These are phyloP conservation scores for Champsocephalus esox DNA, from an alignment of 2,797 vertebrate species.

Conservation along the genomic window DNA sequence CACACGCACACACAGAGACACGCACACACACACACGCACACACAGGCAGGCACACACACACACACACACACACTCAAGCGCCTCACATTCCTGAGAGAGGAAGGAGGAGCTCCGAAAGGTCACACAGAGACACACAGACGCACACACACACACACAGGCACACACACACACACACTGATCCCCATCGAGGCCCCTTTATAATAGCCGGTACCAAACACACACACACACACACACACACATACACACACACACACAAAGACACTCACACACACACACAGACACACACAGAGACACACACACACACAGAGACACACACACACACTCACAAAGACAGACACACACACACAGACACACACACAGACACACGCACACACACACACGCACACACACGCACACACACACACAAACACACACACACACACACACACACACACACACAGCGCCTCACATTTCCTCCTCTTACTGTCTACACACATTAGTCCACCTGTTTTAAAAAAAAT, in stretches of 20 bases:
- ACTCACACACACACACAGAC: neutral
- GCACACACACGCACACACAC: neutral
- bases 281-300: neutral
- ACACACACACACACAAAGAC: neutral
- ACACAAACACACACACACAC: constrained; percentile 9
- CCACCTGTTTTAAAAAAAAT: too few relatives aligned
- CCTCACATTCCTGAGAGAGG: too few relatives aligned
- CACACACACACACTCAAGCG: neutral
- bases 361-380: constrained; percentile 22
- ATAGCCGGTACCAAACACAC: neutral
- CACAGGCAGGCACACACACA: neutral
- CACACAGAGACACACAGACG: constrained; percentile 6
- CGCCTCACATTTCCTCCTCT: constrained; percentile 30
- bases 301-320: neutral
- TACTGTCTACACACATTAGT: neutral
- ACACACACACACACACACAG: neutral
- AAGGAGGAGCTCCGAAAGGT: too few relatives aligned
- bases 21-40: neutral
- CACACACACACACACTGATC: constrained; percentile 12
- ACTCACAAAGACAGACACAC: neutral
- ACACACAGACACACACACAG: neutral
- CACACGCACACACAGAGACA: neutral
- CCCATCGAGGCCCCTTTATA: constrained; percentile 27
- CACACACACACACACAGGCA: neutral
- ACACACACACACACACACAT: too few relatives aligned